Evolutionary conservation across 2,797 vertebrate species (phyloP), one percentile per base, ranked within the genome.

Genomic region (Paramormyrops hopkinsi): DNA sequence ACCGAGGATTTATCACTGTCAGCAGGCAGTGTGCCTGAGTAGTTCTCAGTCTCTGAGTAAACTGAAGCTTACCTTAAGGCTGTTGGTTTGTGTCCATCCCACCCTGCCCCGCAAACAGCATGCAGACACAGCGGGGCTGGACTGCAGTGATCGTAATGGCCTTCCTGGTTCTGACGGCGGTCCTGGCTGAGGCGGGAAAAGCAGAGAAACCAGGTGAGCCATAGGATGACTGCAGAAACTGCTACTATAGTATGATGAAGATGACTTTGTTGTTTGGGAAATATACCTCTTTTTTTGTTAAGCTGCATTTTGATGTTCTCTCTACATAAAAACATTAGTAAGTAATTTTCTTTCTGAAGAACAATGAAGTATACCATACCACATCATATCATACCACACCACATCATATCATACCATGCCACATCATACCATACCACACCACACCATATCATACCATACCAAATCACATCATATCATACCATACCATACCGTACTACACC

Each of bases 151-250:
- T 94, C 2, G 89, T 95, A 53, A 86, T 95, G 94, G 94, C 94
- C 0, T 92, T 96, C 82, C 93, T 97, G 93, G 92, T 95, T 91
- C 90, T 96, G 3, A 91, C 94, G 0, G 94, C 90, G 90, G 94
- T 94, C 91, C 94, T 95, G 69, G 94, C 93, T 29, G 96, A 96
- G 89, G 95, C 93, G 88, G 95, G 94, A 41, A 96, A 95, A 93
- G 93, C 92, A 46, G 95, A 96, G 48, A 96, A 96, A 94, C 94
- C 94, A 95, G 96, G 96, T 96, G 93, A 92, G 89, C 37, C 54
- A 0, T n/a, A 37, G 33, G 37, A 33, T 22, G 48, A 86, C 50
- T 53, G 48, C 82, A 46, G n/a, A 25, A 50, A 82, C 76, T 41
- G n/a, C 76, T 19, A 56, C 54, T 41, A 82, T 3, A 19, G 8